Evolutionary conservation across 2,797 vertebrate genomes (phyloP).

Genomic region (Sparus aurata): DNA sequence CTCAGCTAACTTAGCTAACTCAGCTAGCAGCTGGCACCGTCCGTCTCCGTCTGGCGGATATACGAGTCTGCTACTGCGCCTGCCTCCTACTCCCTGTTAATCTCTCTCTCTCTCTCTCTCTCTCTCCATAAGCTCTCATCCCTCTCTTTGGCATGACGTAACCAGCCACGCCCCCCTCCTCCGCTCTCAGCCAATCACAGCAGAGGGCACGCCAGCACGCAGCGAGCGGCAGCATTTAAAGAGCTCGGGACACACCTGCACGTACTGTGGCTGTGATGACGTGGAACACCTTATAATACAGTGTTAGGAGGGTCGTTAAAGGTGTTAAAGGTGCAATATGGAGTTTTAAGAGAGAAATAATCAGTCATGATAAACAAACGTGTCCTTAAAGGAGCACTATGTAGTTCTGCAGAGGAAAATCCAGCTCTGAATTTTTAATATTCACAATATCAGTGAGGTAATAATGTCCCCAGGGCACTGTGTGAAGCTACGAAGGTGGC

Average conservation of each 20-base stretch:
- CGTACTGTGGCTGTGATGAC: too few species aligned
- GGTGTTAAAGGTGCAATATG: too few species aligned
- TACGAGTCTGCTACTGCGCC: slow-evolving; percentile 70
- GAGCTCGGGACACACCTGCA: slow-evolving; percentile 8
- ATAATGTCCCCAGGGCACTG: too few species aligned
- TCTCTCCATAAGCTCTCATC: slow-evolving; percentile 38
- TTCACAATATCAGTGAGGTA: too few species aligned
- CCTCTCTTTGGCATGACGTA: slow-evolving; percentile 56
- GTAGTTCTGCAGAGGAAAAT: too few species aligned
- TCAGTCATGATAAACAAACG: too few species aligned
- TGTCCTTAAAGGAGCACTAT: too few species aligned
- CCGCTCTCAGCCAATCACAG: slow-evolving; percentile 66
- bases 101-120: slow-evolving; percentile 44
- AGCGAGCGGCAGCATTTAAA: slow-evolving; percentile 70
- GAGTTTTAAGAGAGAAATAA: too few species aligned
- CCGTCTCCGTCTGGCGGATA: slow-evolving; percentile 58
- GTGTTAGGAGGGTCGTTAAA: too few species aligned
- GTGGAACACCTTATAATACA: background rate
- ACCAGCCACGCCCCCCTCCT: slow-evolving; percentile 31
- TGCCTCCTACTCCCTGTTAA: slow-evolving; percentile 59
- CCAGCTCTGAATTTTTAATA: too few species aligned
- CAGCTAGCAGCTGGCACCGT: slow-evolving; percentile 75
- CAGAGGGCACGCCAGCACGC: slow-evolving; percentile 13
- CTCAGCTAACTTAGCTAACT: slow-evolving; percentile 74
- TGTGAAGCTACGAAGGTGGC: too few species aligned